These are phyloP conservation scores for Oncopodura yosiiana DNA, from an alignment of 1,140 invertebrate genomes.

Conservation along the genomic window DNA sequence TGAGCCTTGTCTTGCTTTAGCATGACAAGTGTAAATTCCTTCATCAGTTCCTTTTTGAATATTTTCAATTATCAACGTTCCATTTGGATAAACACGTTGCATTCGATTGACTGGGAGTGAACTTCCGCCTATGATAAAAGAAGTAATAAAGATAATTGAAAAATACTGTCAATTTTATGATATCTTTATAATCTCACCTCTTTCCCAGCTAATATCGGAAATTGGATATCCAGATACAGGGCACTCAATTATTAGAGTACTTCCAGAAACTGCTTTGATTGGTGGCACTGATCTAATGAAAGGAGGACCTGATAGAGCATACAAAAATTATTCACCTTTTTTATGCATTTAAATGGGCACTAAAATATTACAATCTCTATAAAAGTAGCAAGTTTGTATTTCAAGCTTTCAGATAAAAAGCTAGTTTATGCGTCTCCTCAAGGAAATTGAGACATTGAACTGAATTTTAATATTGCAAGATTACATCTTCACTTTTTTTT, in stretches of 20 bases:
- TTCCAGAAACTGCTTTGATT: conserved; percentile 72
- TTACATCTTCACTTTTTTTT: no score
- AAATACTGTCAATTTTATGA: background rate
- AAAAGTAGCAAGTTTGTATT: no score
- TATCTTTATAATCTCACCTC: conserved; percentile 46
- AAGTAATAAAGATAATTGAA: background rate
- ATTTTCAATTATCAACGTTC: conserved; percentile 53
- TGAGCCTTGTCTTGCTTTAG: conserved; percentile 65
- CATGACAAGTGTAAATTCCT: conserved; percentile 78
- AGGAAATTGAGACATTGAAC: no score
- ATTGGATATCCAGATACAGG: conserved; percentile 60
- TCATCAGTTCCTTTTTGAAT: conserved; percentile 51
- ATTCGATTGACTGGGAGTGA: conserved; percentile 68
- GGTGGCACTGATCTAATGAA: conserved; percentile 72
- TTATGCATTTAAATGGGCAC: no score
- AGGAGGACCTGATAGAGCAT: conserved; percentile 58
- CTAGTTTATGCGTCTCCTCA: no score
- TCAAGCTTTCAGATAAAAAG: no score
- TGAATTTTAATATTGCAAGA: no score
- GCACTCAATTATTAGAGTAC: conserved; percentile 65
- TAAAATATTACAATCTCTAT: no score
- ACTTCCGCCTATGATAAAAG: conserved; percentile 53
- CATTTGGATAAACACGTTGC: conserved; percentile 64
- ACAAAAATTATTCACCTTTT: no score
- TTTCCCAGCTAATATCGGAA: conserved; percentile 44